Percentiles rank a stretch among this genome's conserved stretches.
Evolutionary conservation across 2,888 invertebrate genomes (phyloP).

Genomic region (Timema cristinae): DNA sequence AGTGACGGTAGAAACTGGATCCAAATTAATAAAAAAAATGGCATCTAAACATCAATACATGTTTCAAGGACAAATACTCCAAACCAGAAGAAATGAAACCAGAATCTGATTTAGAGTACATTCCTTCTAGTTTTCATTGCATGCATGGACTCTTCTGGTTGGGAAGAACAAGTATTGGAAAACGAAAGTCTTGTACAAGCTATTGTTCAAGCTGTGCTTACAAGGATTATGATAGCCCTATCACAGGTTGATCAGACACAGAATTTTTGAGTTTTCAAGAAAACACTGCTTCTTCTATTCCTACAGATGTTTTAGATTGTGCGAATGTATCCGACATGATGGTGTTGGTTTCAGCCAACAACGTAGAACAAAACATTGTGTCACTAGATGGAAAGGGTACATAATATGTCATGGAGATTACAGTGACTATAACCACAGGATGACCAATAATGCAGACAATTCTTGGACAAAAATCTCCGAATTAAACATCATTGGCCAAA

Average conservation of each 20-base stretch:
- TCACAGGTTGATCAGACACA: slow-evolving; percentile 3
- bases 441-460: neutral
- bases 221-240: neutral
- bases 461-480: neutral
- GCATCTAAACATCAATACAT: neutral
- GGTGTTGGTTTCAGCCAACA: slow-evolving; percentile 1
- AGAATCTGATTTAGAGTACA: neutral
- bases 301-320: neutral
- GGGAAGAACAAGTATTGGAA: slow-evolving; percentile 2
- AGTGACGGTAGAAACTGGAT: neutral
- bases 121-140: neutral
- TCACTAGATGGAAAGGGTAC: neutral
- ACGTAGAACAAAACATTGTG: slow-evolving; percentile 1
- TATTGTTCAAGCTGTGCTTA: neutral
- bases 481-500: slow-evolving; percentile 3
- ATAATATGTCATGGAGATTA: neutral
- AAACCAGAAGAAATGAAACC: neutral
- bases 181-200: neutral
- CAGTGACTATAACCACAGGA: neutral
- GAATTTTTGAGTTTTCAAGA: neutral
- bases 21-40: neutral
- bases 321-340: neutral
- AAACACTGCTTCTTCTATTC: neutral
- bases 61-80: neutral
- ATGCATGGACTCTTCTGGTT: neutral